A percentile compares a stretch with the other conserved stretches of the same genome.
Conservation (phyloP, 2,113 vertebrate species). For the Indicator indicator region DNA sequence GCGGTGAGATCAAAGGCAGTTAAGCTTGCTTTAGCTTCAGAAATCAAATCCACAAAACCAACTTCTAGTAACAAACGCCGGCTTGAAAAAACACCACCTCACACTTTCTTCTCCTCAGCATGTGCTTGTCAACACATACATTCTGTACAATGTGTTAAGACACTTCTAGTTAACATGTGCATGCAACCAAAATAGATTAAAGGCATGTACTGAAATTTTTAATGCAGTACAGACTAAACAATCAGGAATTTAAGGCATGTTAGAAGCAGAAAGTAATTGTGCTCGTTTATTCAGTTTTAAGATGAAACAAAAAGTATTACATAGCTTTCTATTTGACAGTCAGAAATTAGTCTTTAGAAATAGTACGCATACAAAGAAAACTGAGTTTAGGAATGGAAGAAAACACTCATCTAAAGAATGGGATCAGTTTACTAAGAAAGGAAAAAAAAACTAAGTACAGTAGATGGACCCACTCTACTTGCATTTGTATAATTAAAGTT, state of each 20-base stretch:
- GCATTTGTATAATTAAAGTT: constrained; percentile 3
- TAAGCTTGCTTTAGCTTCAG: background rate
- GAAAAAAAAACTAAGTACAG: background rate
- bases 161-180: constrained; percentile 12
- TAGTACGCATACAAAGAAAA: constrained; percentile 27
- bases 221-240: constrained; percentile 32
- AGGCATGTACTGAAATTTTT: constrained; percentile 24
- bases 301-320: constrained; percentile 41
- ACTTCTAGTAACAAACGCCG: constrained; percentile 29
- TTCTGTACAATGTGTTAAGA: constrained; percentile 32
- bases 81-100: constrained; percentile 11
- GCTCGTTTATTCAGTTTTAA: constrained; percentile 57
- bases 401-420: background rate
- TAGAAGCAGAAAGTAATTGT: constrained; percentile 53
- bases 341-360: constrained; percentile 11
- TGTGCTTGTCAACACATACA: constrained; percentile 30
- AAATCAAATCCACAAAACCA: constrained; percentile 6
- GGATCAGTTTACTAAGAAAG: background rate
- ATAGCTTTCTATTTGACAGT: constrained; percentile 34
- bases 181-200: constrained; percentile 46
- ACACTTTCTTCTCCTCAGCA: background rate
- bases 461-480: constrained; percentile 1
- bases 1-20: constrained; percentile 27
- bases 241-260: constrained; percentile 48
- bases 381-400: background rate